Evolutionary conservation across 1,140 invertebrate genomes (phyloP), one percentile per base, ranked within the genome.

Genomic region (Thaumatotibia leucotreta): DNA sequence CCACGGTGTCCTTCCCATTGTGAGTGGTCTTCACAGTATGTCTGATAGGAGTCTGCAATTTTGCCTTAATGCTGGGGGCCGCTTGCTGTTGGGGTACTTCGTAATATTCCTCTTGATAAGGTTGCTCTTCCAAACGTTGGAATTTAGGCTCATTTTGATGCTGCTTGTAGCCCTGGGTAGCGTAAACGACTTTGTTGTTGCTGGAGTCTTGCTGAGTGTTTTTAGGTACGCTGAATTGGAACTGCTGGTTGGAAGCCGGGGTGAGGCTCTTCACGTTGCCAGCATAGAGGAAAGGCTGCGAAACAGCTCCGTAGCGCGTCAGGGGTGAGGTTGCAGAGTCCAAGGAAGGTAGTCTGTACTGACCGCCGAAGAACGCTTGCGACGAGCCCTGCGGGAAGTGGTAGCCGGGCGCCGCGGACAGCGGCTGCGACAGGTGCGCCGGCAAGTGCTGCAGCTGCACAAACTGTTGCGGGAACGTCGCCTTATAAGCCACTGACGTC

Each of bases 371-470:
- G 63, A 83, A 79, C 68, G 82, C 80, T 66, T 84, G 84, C 1
- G 80, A 76, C 0, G 77, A 71, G 1, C 72, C 54, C 63, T 80
- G 83, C 39, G 79, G 82, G 32, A 79, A 77, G 35, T 87, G 83
- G 24, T 71, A 74, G 64, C 52, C 76, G 1, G 85, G 75, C 4
- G 75, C 66, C 0, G 82, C 79, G 0, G 78, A 73, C 29, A 90
- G 58, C 0, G 88, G 88, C 63, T 89, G 85, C 11, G 83, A 74
- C 5, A 90, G 73, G 75, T 90, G 86, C 20, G 78, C 72, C 0
- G 88, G 88, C 6, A 90, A 49, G 54, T 79, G 83, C 74, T 90
- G 88, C 4, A 90, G 64, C 52, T 78, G 76, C n/a, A 90, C 77
- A 70, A 77, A 90, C 66, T 90, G 84, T 65, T 89, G 85, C 1